Evolutionary conservation across 2,113 vertebrate genomes (phyloP).

Genomic region (Xenus cinereus): DNA sequence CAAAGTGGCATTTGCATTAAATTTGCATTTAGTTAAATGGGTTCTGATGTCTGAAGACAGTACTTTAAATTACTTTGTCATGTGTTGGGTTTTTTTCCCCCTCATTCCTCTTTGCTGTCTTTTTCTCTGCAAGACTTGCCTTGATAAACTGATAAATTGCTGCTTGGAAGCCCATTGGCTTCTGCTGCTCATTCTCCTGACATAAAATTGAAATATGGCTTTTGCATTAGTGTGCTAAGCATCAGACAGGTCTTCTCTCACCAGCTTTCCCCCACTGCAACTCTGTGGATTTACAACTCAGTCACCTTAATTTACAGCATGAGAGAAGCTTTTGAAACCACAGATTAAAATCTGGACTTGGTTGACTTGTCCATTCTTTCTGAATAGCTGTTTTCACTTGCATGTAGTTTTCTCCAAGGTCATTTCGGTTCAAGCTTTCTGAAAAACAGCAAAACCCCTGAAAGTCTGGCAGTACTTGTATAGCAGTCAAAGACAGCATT

Average conservation of each 20-base stretch:
- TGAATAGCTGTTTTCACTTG: conserved; percentile 18
- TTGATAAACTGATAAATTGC: background rate
- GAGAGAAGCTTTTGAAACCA: background rate
- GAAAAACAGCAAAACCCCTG: background rate
- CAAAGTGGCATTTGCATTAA: background rate
- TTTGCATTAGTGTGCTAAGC: background rate
- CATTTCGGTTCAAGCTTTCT: conserved; percentile 16
- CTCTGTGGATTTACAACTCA: background rate
- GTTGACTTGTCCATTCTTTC: background rate
- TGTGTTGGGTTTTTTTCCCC: fast-evolving
- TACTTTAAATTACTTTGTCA: background rate
- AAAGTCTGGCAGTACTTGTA: background rate
- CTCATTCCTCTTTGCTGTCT: background rate
- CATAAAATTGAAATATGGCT: background rate
- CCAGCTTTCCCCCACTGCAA: background rate
- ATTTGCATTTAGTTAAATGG: background rate
- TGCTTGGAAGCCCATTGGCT: background rate
- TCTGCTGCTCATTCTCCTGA: background rate
- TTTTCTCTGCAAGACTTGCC: background rate
- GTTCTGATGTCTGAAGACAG: background rate
- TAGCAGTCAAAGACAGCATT: conserved; percentile 18
- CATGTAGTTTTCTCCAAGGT: conserved; percentile 14
- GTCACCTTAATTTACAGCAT: background rate
- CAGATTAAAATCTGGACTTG: background rate
- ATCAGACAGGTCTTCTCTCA: background rate